phyloP scores from a whole-genome alignment of 2,888 invertebrate species.

The Cryptosula pallasiana region DNA sequence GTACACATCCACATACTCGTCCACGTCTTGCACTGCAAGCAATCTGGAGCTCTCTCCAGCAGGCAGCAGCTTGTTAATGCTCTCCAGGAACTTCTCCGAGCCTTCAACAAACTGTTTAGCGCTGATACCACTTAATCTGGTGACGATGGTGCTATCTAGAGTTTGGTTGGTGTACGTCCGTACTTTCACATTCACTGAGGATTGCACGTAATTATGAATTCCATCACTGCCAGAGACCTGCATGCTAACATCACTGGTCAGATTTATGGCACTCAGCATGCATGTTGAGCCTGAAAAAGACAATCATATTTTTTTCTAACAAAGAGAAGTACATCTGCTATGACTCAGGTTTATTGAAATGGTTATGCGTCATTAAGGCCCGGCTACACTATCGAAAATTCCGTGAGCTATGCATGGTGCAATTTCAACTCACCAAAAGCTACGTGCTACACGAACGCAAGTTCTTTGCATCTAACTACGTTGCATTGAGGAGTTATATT shows the following conservation, averaged over 20 bases:
- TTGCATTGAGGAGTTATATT: too few species aligned
- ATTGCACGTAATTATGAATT: constrained; percentile 76
- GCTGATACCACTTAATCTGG: constrained; percentile 69
- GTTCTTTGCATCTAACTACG: too few species aligned
- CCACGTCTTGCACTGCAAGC: constrained; percentile 29
- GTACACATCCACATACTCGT: constrained; percentile 33
- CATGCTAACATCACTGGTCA: constrained; percentile 51
- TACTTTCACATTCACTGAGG: constrained; percentile 78
- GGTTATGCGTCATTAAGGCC: too few species aligned
- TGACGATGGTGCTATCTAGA: constrained; percentile 73
- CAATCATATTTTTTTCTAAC: too few species aligned
- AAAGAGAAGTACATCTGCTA: too few species aligned
- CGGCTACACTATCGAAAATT: too few species aligned
- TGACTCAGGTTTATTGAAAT: too few species aligned
- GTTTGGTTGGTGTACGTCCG: constrained; percentile 73
- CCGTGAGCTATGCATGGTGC: too few species aligned
- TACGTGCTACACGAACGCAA: too few species aligned
- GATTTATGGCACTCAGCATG: background rate
- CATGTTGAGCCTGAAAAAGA: background rate
- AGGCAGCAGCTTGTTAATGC: constrained; percentile 65
- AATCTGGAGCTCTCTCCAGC: constrained; percentile 27
- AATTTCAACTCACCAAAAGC: too few species aligned
- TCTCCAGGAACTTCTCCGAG: constrained; percentile 66
- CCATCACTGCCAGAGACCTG: constrained; percentile 85
- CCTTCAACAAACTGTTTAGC: constrained; percentile 71